Conservation (phyloP, 2,797 vertebrate genomes). For the Periophthalmus magnuspinnatus region DNA sequence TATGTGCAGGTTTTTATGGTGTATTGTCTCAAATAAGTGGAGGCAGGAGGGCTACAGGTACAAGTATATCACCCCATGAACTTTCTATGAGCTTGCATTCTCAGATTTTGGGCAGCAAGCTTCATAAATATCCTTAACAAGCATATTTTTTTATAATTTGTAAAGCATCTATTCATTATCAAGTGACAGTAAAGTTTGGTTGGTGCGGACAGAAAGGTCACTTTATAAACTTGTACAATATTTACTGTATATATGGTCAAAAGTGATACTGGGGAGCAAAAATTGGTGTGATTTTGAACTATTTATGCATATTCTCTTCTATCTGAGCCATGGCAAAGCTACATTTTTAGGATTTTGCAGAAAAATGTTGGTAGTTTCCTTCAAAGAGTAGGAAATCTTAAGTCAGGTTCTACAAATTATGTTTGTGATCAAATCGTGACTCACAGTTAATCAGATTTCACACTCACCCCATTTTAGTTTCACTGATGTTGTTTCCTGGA, state of each 20-base stretch:
- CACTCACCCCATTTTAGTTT: neutral
- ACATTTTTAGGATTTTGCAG: neutral
- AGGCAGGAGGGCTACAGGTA: slow-evolving; percentile 23
- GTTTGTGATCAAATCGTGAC: neutral
- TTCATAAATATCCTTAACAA: neutral
- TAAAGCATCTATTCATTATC: too few relatives aligned
- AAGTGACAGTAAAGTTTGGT: too few relatives aligned
- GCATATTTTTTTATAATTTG: too few relatives aligned
- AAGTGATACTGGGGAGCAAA: neutral
- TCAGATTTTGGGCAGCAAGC: neutral
- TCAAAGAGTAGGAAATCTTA: neutral
- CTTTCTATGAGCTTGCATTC: slow-evolving; percentile 11
- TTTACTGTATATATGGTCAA: neutral
- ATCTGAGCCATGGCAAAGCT: neutral
- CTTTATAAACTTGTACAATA: neutral
- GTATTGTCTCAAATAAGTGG: slow-evolving; percentile 50
- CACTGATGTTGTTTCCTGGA: neutral
- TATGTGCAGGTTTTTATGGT: slow-evolving; percentile 49
- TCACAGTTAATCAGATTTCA: neutral
- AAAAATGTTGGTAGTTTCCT: neutral
- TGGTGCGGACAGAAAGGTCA: neutral
- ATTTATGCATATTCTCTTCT: neutral
- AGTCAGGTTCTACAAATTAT: neutral
- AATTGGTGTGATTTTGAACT: neutral
- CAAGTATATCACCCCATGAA: slow-evolving; percentile 29